A percentile compares a stretch with the other conserved stretches of the same genome.
These are phyloP conservation scores for Colletes collaris DNA, from an alignment of 2,888 invertebrate genomes.

Conservation along the genomic window DNA sequence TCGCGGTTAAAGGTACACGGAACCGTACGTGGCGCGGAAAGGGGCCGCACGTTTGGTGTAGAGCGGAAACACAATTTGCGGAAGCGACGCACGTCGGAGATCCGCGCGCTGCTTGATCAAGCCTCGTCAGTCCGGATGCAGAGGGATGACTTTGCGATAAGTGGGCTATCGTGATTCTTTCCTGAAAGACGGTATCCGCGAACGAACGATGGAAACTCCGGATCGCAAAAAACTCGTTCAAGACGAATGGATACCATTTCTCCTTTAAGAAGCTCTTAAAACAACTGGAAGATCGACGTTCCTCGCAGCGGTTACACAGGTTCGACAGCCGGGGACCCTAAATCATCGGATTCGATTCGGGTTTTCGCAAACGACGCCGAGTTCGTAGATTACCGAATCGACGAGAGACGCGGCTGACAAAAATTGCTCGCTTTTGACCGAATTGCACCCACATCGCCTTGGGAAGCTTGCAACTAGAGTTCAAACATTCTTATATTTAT, in stretches of 20 bases:
- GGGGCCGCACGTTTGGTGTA: too few species aligned
- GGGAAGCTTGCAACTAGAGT: too few species aligned
- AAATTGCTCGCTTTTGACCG: background rate
- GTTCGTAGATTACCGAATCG: constrained; percentile 16
- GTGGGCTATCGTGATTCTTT: background rate
- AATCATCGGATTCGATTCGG: constrained; percentile 31
- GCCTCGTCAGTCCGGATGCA: background rate
- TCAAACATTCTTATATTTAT: too few species aligned
- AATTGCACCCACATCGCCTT: too few species aligned
- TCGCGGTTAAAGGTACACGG: too few species aligned
- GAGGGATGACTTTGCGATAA: background rate
- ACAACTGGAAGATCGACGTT: constrained; percentile 3
- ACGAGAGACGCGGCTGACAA: constrained; percentile 4
- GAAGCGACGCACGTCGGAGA: too few species aligned
- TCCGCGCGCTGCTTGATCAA: background rate
- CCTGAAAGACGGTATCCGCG: background rate
- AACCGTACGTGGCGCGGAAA: too few species aligned
- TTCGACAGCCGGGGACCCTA: background rate
- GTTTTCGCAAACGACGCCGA: constrained; percentile 21
- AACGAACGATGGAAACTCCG: background rate
- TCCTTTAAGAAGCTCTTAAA: constrained; percentile 11
- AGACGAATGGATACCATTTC: constrained; percentile 17
- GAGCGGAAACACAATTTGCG: too few species aligned
- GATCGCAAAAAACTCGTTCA: background rate
- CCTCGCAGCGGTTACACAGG: background rate